Evolutionary conservation across 2,113 vertebrate genomes (phyloP).

Genomic region (Dromaius novaehollandiae): DNA sequence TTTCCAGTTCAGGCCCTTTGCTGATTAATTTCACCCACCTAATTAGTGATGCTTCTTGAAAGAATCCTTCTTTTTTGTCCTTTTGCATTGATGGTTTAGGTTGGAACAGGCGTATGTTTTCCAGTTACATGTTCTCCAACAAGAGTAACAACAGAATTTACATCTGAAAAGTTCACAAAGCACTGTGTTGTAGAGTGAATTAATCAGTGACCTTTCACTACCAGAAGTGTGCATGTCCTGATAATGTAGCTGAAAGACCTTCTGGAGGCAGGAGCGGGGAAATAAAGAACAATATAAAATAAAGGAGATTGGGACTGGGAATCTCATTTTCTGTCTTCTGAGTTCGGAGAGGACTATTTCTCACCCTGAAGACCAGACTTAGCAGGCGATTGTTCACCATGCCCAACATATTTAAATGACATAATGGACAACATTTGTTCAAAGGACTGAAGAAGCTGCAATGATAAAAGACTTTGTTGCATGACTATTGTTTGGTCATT

Average conservation of each 20-base stretch:
- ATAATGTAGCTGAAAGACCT: conserved; percentile 41
- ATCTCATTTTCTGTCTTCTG: conserved; percentile 22
- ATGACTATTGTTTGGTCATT: conserved; percentile 19
- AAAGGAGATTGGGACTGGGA: conserved; percentile 3
- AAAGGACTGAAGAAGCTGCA: background rate
- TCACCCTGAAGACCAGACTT: conserved; percentile 26
- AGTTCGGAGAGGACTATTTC: conserved; percentile 45
- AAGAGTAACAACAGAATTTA: conserved; percentile 64
- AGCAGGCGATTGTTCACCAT: conserved; percentile 23
- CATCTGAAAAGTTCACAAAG: conserved; percentile 72
- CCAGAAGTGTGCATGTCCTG: conserved; percentile 30
- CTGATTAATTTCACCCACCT: conserved; percentile 52
- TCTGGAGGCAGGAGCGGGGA: background rate
- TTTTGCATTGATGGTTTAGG: conserved; percentile 47
- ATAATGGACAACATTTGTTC: conserved; percentile 37
- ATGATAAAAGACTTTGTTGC: conserved; percentile 37
- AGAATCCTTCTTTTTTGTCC: conserved; percentile 26
- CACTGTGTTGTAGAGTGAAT: conserved; percentile 47
- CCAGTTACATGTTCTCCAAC: conserved; percentile 62
- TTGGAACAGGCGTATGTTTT: conserved; percentile 61
- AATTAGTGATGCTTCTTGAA: conserved; percentile 66
- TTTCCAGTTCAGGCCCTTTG: background rate
- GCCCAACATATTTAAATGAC: conserved; percentile 36
- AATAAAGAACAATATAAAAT: conserved; percentile 50
- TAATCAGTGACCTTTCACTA: conserved; percentile 67